These are phyloP conservation scores for Mesocentrotus franciscanus DNA, from an alignment of 53 echinoderm and acorn worm species.

Conservation along the genomic window DNA sequence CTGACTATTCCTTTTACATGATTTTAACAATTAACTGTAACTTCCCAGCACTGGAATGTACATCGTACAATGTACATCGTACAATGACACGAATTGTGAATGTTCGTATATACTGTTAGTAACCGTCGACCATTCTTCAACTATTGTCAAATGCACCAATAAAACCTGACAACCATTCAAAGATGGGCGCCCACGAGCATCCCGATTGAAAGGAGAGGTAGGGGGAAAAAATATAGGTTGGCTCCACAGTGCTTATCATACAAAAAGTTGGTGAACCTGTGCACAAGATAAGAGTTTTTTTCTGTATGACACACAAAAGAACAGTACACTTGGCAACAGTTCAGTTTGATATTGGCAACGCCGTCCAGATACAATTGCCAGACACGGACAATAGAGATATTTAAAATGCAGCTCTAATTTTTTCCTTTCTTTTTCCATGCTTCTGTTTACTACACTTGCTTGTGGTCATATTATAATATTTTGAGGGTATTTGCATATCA, in stretches of 20 bases:
- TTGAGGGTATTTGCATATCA: background rate
- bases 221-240: background rate
- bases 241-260: background rate
- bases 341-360: background rate
- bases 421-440: background rate
- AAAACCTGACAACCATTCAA: background rate
- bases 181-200: background rate
- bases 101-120: background rate
- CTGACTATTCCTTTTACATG: too few relatives aligned
- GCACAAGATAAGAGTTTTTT: background rate
- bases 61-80: background rate
- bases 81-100: background rate
- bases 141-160: background rate
- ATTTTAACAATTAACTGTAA: background rate
- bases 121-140: background rate
- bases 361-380: background rate
- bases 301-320: background rate
- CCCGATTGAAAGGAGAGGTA: background rate
- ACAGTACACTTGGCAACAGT: background rate
- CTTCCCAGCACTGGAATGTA: background rate
- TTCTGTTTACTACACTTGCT: background rate
- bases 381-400: background rate
- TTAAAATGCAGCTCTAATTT: background rate
- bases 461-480: background rate
- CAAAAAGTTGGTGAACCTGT: slow-evolving; percentile 14